Evolutionary conservation across 2,113 vertebrate species (phyloP), one percentile per base, ranked within the genome.

Genomic region (Scopus umbretta): DNA sequence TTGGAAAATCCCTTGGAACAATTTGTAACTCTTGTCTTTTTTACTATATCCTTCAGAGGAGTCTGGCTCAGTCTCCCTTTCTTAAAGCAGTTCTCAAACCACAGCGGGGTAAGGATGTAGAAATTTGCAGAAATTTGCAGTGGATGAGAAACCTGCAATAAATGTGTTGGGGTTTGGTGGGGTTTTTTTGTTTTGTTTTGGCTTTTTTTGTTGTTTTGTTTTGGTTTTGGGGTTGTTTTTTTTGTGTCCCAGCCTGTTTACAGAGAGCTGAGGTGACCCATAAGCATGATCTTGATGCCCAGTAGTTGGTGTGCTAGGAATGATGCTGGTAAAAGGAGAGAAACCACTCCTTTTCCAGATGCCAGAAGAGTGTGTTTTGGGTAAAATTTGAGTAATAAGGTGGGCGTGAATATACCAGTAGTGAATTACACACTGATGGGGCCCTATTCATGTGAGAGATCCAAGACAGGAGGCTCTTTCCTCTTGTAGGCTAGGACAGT

Each of bases 101-200:
- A 30, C 0, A 3, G 19, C 6, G 8, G 1, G 4, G 6, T 7
- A 62, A 58, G 27, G 36, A 22, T 26, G 16, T 62, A 56, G 55
- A 40, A 76, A 13, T 3, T 7, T 74, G 18, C 30, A 73, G 40
- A 70, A 81, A n/a, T n/a, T n/a, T n/a, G 38, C 26, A 67, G 9
- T 55, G 55, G 12, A 16, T 84, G 43, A 78, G 59, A 79, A 94
- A 52, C 30, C 34, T 62, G 8, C 23, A 40, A 2, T 62, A 76
- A 29, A 23, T 30, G 7, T 13, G 18, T 45, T 45, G 16, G 45
- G 43, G 17, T 42, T 42, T 42, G 10, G 10, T 42, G 19, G 10
- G 4, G 27, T 16, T n/a, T 23, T 26, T 16, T 38, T 38, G 27
- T 10, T 40, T 9, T 47, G 1, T 20, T 9, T 18, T 6, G 19